A percentile compares a stretch with the other conserved stretches of the same genome.
Conservation (phyloP, 2,797 vertebrate species). For the Aphelocoma californica region DNA sequence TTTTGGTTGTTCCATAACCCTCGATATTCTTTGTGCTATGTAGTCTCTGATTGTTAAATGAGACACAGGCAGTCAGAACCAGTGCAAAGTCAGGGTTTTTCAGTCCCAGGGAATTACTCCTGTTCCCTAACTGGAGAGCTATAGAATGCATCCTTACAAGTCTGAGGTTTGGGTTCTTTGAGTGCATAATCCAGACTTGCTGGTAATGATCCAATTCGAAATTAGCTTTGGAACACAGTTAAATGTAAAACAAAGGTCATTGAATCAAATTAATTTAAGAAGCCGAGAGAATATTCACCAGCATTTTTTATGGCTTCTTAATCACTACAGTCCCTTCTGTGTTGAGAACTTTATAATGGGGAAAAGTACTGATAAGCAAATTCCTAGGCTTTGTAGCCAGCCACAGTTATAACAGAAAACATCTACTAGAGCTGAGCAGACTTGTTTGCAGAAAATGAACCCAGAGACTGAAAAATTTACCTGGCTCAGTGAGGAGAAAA, state of each 20-base stretch:
- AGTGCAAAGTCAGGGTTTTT: neutral
- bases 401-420: neutral
- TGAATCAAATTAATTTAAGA: neutral
- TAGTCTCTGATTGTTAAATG: neutral
- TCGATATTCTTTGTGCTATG: neutral
- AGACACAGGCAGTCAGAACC: neutral
- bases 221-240: neutral
- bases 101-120: neutral
- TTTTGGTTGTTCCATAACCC: conserved; percentile 17
- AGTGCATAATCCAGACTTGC: neutral
- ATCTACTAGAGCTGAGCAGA: neutral
- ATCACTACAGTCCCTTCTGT: neutral
- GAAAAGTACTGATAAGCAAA: neutral
- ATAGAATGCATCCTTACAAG: rapidly evolving
- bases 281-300: neutral
- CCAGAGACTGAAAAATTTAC: neutral
- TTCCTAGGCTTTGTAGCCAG: neutral
- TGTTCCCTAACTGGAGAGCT: neutral
- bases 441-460: neutral
- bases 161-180: neutral
- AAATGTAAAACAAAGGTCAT: neutral
- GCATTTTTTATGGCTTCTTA: neutral
- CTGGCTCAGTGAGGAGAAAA: neutral
- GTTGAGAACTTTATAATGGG: neutral
- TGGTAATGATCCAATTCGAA: neutral